These are phyloP conservation scores for Peromyscus leucopus DNA, from an alignment of 2,113 vertebrate species.

Conservation along the genomic window DNA sequence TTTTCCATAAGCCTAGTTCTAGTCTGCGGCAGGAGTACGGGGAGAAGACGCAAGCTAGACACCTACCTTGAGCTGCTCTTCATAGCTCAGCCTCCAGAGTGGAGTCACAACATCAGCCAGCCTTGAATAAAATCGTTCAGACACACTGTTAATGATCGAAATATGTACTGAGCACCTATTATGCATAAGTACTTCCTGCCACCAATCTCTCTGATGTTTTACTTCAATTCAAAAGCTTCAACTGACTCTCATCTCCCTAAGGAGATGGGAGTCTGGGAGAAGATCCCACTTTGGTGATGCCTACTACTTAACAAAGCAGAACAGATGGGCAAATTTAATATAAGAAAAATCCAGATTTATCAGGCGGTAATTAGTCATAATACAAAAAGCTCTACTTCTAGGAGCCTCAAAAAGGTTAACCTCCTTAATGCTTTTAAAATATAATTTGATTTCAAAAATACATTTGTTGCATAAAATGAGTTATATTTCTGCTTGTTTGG, in stretches of 20 bases:
- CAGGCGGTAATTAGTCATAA: slow-evolving; percentile 74
- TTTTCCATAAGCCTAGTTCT: neutral
- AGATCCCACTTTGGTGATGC: slow-evolving; percentile 56
- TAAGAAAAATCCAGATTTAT: slow-evolving; percentile 73
- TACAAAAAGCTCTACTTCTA: slow-evolving; percentile 63
- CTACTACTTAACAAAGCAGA: slow-evolving; percentile 71
- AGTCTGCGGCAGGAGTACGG: neutral
- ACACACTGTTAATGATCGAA: neutral
- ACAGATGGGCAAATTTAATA: slow-evolving; percentile 70
- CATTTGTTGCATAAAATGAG: slow-evolving; percentile 68
- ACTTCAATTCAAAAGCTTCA: slow-evolving; percentile 38
- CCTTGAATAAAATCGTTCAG: slow-evolving; percentile 77
- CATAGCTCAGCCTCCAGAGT: slow-evolving; percentile 92
- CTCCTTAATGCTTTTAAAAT: slow-evolving; percentile 69
- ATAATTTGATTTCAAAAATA: slow-evolving; percentile 70
- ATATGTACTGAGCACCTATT: neutral
- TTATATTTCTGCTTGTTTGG: slow-evolving; percentile 60
- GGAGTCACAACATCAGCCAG: slow-evolving; percentile 88
- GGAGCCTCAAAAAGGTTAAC: slow-evolving; percentile 67
- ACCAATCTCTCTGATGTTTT: neutral
- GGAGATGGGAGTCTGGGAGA: slow-evolving; percentile 56
- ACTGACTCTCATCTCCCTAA: slow-evolving; percentile 41
- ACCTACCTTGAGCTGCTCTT: slow-evolving; percentile 89
- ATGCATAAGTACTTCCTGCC: neutral
- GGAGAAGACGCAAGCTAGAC: neutral